Conservation (phyloP, 2,888 invertebrate genomes). For the Troides oblongomaculatus region DNA sequence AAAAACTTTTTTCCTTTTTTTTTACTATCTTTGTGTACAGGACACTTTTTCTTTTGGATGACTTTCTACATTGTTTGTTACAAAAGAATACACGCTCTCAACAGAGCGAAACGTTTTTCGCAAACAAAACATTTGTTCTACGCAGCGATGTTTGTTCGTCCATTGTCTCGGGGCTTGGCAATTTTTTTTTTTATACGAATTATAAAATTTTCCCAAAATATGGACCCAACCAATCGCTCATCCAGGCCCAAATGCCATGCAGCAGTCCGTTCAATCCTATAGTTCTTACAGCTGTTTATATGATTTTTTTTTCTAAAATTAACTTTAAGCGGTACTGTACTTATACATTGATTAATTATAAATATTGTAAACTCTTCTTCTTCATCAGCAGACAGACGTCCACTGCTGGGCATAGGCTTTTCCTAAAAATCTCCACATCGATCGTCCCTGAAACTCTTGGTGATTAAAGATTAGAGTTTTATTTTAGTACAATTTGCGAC, state of each 20-base stretch:
- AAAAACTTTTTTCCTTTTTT: slow-evolving; percentile 9
- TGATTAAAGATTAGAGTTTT: too few species aligned
- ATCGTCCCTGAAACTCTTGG: too few species aligned
- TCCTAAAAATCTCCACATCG: too few species aligned
- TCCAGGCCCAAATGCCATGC: background rate
- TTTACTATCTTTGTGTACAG: slow-evolving; percentile 11
- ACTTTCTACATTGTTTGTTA: slow-evolving; percentile 19
- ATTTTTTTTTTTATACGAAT: slow-evolving; percentile 20
- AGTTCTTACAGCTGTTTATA: background rate
- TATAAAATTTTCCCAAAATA: slow-evolving; percentile 5
- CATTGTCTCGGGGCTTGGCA: slow-evolving; percentile 12
- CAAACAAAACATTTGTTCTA: slow-evolving; percentile 21
- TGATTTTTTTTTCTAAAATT: background rate
- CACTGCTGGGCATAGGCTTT: too few species aligned
- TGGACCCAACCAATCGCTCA: background rate
- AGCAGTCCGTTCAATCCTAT: background rate
- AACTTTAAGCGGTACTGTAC: too few species aligned
- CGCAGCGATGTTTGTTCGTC: slow-evolving; percentile 6
- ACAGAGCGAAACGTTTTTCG: slow-evolving; percentile 17
- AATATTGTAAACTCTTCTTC: too few species aligned
- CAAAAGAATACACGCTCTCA: slow-evolving; percentile 17
- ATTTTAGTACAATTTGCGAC: too few species aligned
- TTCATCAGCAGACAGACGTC: too few species aligned
- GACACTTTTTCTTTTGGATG: slow-evolving; percentile 13
- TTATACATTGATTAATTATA: too few species aligned